Conservation (phyloP, 2,888 invertebrate genomes). For the Oxystoma pomonae region DNA sequence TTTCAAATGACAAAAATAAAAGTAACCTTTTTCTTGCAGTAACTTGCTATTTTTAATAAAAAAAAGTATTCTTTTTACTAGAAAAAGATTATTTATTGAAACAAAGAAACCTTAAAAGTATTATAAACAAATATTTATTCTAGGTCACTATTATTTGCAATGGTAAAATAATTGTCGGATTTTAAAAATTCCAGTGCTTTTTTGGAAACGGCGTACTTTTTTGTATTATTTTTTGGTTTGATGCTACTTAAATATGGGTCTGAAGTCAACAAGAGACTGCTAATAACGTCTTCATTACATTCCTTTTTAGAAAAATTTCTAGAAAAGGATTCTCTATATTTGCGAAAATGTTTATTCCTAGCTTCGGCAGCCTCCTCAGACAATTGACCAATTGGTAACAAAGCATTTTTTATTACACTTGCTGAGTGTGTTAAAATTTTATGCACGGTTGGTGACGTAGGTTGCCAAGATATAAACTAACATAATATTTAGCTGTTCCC, state of each 20-base stretch:
- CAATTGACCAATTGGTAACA: conserved; percentile 29
- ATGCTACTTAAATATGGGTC: conserved; percentile 6
- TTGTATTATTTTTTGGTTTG: background rate
- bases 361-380: conserved; percentile 30
- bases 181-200: background rate
- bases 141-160: background rate
- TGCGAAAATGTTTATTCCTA: conserved; percentile 4
- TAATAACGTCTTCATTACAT: conserved; percentile 1
- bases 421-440: conserved; percentile 31
- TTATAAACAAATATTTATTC: too few species aligned
- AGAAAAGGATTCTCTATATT: background rate
- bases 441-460: conserved; percentile 23
- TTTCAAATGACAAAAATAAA: too few species aligned
- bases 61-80: too few species aligned
- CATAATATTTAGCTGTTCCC: background rate
- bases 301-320: background rate
- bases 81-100: too few species aligned
- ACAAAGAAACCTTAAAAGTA: too few species aligned
- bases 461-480: conserved; percentile 16
- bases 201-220: background rate
- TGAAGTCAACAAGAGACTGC: conserved; percentile 10
- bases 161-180: background rate
- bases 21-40: too few species aligned
- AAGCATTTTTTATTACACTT: conserved; percentile 29
- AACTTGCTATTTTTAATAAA: too few species aligned